phyloP scores from a whole-genome alignment of 2,797 vertebrate genomes.

The Cirrhinus molitorella region DNA sequence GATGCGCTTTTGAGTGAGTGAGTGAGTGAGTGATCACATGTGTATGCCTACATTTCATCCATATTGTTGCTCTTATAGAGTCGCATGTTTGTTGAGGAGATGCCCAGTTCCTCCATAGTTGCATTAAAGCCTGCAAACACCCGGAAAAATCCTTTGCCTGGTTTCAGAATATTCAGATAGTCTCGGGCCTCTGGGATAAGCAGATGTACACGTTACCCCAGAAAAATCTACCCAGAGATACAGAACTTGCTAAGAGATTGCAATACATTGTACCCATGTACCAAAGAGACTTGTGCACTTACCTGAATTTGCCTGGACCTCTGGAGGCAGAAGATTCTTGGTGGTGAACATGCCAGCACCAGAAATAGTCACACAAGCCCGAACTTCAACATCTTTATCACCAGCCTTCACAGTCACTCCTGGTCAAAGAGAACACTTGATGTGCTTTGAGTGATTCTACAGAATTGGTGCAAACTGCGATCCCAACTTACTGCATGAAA shows the following conservation, averaged over 20 bases:
- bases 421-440: neutral
- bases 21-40: too few relatives aligned
- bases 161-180: neutral
- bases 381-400: neutral
- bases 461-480: too few relatives aligned
- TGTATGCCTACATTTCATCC: constrained; percentile 43
- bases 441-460: neutral
- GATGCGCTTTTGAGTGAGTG: too few relatives aligned
- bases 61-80: constrained; percentile 42
- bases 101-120: constrained; percentile 29
- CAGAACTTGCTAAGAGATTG: too few relatives aligned
- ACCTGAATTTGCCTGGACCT: constrained; percentile 9
- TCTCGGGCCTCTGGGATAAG: neutral
- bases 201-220: neutral
- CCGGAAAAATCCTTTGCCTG: constrained; percentile 20
- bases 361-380: constrained; percentile 18
- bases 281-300: neutral
- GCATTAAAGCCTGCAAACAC: constrained; percentile 16
- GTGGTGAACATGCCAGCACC: constrained; percentile 12
- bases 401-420: neutral
- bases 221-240: neutral
- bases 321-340: constrained; percentile 32
- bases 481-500: too few relatives aligned
- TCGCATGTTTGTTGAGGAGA: constrained; percentile 4
- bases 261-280: neutral